Percentiles rank a stretch among this genome's conserved stretches.
Conservation (phyloP, 1,140 invertebrate genomes). For the Vanessa tameamea region DNA sequence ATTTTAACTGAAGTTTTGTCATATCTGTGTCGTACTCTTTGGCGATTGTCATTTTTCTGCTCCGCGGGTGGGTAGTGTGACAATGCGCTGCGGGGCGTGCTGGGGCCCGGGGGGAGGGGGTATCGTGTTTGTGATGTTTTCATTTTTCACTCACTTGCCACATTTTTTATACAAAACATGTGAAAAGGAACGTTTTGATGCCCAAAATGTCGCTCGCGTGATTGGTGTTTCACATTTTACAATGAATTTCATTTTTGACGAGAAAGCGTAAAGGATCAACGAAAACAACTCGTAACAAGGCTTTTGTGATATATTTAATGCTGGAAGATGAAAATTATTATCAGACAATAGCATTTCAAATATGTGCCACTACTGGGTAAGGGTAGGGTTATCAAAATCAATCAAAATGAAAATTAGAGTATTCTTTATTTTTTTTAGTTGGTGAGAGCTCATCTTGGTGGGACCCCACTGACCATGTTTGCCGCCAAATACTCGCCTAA, state of each 20-base stretch:
- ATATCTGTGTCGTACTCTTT: constrained; percentile 42
- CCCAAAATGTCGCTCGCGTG: constrained; percentile 21
- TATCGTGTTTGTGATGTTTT: constrained; percentile 63
- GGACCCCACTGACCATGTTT: too few relatives aligned
- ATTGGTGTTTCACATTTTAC: constrained; percentile 31
- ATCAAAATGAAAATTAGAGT: too few relatives aligned
- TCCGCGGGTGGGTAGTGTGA: constrained; percentile 56
- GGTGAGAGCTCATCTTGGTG: too few relatives aligned
- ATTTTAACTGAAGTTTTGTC: constrained; percentile 17
- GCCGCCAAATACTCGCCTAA: too few relatives aligned
- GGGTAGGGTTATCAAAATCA: too few relatives aligned
- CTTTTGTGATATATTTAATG: background rate
- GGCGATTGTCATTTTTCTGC: constrained; percentile 58
- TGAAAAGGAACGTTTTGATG: constrained; percentile 51
- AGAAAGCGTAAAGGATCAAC: background rate
- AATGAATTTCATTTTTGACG: constrained; percentile 18
- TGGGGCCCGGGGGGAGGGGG: constrained; percentile 23
- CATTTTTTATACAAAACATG: constrained; percentile 54
- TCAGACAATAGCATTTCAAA: background rate
- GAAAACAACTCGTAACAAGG: background rate
- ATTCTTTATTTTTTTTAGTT: too few relatives aligned
- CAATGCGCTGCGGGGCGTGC: constrained; percentile 49
- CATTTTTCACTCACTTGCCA: constrained; percentile 67
- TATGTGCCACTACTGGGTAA: too few relatives aligned
- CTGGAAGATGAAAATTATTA: background rate